A percentile compares a stretch with the other conserved stretches of the same genome.
These are phyloP conservation scores for Rutilus rutilus DNA, from an alignment of 2,113 vertebrate genomes.

Conservation along the genomic window DNA sequence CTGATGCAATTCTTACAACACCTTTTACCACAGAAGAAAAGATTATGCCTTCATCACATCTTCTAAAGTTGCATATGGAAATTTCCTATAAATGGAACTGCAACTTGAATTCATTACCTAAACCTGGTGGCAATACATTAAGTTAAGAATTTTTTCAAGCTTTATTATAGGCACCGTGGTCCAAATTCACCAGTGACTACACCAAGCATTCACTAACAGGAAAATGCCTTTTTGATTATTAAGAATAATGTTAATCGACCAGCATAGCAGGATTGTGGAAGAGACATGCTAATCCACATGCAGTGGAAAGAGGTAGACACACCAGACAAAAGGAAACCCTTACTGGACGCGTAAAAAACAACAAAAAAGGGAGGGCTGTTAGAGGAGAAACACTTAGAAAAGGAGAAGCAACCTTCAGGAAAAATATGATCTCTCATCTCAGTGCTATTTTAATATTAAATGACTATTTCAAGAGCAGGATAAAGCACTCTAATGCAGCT, in stretches of 20 bases:
- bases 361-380: not conserved
- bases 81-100: not conserved
- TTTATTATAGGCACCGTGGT: not conserved
- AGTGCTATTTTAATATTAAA: not conserved
- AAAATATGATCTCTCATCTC: not conserved
- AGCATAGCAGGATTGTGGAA: not conserved
- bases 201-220: not conserved
- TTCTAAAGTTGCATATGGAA: not conserved
- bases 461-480: not conserved
- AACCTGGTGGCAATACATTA: not conserved
- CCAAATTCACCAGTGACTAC: not conserved
- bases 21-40: not conserved
- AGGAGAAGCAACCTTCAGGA: constrained; percentile 23
- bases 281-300: constrained; percentile 1
- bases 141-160: not conserved
- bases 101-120: not conserved
- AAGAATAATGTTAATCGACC: not conserved
- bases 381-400: not conserved
- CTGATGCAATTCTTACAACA: not conserved
- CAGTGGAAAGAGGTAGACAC: constrained; percentile 29
- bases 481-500: not conserved
- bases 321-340: constrained; percentile 33
- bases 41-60: not conserved
- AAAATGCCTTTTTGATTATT: constrained; percentile 54
- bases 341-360: not conserved